Base-by-base conservation (phyloP, 2,888 invertebrate species). In the Tenthredo mesomela region DNA sequence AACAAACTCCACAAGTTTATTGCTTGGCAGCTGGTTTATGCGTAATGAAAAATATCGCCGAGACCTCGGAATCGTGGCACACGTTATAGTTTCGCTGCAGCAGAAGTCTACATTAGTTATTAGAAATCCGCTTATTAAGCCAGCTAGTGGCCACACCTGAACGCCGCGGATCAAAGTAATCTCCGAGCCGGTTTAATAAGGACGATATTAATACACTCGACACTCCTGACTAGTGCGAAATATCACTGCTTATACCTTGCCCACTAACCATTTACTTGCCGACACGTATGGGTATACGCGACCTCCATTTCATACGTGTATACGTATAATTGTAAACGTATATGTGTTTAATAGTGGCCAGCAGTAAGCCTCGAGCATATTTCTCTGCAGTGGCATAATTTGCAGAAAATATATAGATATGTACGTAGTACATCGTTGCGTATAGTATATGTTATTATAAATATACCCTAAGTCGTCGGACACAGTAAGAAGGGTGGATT, bases 131-230 rank as follows among this genome's bases (percentile, higher is more conserved):
- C 89, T 89, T 89, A 89, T 89, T 89, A 89, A 89, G 87, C 86
- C 86, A 85, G 29, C 25, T 33, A 50, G 58, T 40, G 86, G 88
- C 85, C 88, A 89, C 89, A 89, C 89, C 89, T 88, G 88, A 88
- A 87, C 86, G 87, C 88, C 86, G 84, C 85, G 87, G 85, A 87
- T 87, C 87, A 87, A 87, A 88, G 86, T 85, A 73, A 82, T 85
- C 86, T 87, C 85, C 86, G 82, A 78, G 65, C 86, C 88, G 85
- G 87, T 89, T 89, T 89, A 89, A 89, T 89, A 89, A 89, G 89
- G 86, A 89, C 87, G 89, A 87, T 89, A 89, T 89, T 89, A 89
- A 89, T 89, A 89, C 87, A 86, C 86, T 85, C 86, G 86, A 50
- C 65, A 33, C 47, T 29, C 29, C 21, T 21, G 70, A 40, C 82